Percentiles rank a stretch among this genome's conserved stretches.
Conservation (phyloP, 2,888 invertebrate species). For the Xestia c-nigrum region DNA sequence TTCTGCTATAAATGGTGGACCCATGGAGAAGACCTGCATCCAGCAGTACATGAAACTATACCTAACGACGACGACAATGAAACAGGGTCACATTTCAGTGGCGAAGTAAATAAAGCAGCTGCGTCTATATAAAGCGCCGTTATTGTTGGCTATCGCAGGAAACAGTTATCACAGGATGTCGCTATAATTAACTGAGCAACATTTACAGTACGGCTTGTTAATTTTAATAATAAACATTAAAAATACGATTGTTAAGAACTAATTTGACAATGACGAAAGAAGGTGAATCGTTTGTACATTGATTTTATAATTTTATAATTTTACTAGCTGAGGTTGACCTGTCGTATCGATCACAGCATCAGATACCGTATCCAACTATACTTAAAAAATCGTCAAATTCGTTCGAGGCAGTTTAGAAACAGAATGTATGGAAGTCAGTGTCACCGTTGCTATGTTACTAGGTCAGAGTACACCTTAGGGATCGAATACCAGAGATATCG, state of each 20-base stretch:
- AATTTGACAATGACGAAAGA: constrained; percentile 6
- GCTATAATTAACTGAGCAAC: constrained; percentile 71
- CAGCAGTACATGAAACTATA: not conserved
- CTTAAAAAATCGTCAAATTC: not conserved
- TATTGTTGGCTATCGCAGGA: constrained; percentile 76
- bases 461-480: not conserved
- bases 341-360: not conserved
- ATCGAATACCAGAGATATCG: not conserved
- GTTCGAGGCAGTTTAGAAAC: not conserved
- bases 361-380: not conserved
- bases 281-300: not conserved
- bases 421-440: not conserved
- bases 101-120: constrained; percentile 48
- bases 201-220: constrained; percentile 40
- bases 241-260: constrained; percentile 1
- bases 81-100: constrained; percentile 40
- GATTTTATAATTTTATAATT: not conserved
- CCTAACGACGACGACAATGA: constrained; percentile 22
- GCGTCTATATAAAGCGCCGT: constrained; percentile 69
- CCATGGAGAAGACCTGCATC: not conserved
- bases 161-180: constrained; percentile 77
- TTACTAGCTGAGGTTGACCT: not conserved
- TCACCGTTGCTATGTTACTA: no score
- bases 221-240: constrained; percentile 36
- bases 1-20: no score